Percentiles rank a stretch among this genome's conserved stretches.
Evolutionary conservation across 2,797 vertebrate genomes (phyloP).

Genomic region (Synanceia verrucosa): DNA sequence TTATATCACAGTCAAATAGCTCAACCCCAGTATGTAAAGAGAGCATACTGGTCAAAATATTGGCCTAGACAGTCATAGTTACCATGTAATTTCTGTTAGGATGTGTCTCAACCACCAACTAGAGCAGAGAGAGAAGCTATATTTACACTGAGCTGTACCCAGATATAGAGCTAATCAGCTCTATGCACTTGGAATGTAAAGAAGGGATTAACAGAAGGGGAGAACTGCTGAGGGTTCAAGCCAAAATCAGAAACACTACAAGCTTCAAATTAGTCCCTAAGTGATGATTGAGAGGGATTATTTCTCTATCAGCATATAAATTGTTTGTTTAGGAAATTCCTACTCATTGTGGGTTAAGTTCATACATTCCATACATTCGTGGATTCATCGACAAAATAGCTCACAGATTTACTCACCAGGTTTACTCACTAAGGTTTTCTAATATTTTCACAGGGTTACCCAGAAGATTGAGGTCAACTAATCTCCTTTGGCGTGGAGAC

Average conservation of each 20-base stretch:
- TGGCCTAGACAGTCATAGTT: conserved; percentile 1
- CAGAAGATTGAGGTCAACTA: conserved; percentile 88
- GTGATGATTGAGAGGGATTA: too few species aligned
- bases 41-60: neutral
- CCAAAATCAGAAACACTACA: neutral
- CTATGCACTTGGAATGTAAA: conserved; percentile 1
- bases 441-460: conserved; percentile 84
- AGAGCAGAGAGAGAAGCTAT: conserved; percentile 13
- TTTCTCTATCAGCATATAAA: too few species aligned
- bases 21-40: neutral
- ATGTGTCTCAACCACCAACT: neutral
- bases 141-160: conserved; percentile 38
- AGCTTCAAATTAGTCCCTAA: too few species aligned
- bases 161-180: conserved; percentile 61
- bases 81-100: neutral
- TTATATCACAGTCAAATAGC: neutral
- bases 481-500: conserved; percentile 89
- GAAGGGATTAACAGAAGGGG: conserved; percentile 27
- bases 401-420: neutral
- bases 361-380: neutral
- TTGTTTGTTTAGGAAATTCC: too few species aligned
- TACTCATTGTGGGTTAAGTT: neutral
- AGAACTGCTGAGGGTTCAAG: neutral
- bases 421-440: conserved; percentile 13
- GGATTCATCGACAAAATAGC: neutral